Evolutionary conservation across 2,113 vertebrate species (phyloP).

Genomic region (Empidonax traillii): DNA sequence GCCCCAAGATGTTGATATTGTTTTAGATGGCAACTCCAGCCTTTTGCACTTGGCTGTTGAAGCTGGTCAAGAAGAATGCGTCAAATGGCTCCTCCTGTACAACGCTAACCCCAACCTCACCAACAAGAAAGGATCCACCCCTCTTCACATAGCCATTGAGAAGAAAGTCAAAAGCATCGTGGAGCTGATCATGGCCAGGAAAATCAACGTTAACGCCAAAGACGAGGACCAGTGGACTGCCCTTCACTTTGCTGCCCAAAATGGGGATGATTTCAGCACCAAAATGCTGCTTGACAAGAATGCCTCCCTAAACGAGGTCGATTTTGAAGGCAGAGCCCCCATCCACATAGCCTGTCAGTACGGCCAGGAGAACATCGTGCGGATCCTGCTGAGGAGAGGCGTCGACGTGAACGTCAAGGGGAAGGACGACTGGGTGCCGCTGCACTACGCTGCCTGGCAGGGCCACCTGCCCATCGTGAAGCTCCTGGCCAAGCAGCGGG

Average conservation of each 20-base stretch:
- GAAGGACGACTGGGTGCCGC: constrained; percentile 89
- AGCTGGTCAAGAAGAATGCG: constrained; percentile 90
- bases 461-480: constrained; percentile 92
- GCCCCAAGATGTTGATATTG: constrained; percentile 95
- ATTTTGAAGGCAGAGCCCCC: constrained; percentile 90
- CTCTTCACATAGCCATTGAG: constrained; percentile 90
- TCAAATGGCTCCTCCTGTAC: constrained; percentile 92
- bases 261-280: constrained; percentile 87
- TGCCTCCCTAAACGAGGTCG: constrained; percentile 81
- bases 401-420: constrained; percentile 80
- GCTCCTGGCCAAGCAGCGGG: constrained; percentile 88
- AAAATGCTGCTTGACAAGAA: constrained; percentile 88
- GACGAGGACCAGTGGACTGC: constrained; percentile 97
- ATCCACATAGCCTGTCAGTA: constrained; percentile 95
- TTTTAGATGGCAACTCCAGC: constrained; percentile 84
- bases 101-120: constrained; percentile 90
- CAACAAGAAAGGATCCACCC: constrained; percentile 84
- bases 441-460: constrained; percentile 94
- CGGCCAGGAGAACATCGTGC: constrained; percentile 88
- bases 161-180: constrained; percentile 81
- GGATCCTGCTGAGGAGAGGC: constrained; percentile 86
- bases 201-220: constrained; percentile 88
- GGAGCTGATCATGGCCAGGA: constrained; percentile 89
- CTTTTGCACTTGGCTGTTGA: constrained; percentile 90
- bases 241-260: constrained; percentile 92